These are phyloP conservation scores for Ciconia maguari DNA, from an alignment of 2,113 vertebrate species.

Conservation along the genomic window DNA sequence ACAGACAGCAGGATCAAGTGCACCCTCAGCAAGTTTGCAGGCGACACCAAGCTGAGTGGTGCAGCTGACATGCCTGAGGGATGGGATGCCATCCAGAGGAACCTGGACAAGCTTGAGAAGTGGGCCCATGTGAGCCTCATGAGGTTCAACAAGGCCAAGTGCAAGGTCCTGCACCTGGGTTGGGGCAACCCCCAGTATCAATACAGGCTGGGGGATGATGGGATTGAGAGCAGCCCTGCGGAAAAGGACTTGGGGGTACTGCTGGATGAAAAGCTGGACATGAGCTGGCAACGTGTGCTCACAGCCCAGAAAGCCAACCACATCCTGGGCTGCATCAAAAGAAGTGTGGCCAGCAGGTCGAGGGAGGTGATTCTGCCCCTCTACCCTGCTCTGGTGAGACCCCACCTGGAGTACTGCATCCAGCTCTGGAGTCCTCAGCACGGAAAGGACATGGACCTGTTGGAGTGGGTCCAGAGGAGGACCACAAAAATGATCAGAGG, in stretches of 20 bases:
- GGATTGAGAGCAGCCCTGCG: background rate
- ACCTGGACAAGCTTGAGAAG: background rate
- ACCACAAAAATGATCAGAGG: background rate
- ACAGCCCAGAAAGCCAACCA: background rate
- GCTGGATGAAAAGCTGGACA: background rate
- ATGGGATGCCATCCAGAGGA: background rate
- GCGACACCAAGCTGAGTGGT: background rate
- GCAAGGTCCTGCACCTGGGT: background rate
- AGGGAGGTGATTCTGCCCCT: background rate
- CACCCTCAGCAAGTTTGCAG: background rate
- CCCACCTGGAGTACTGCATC: background rate
- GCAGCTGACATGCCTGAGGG: rapidly evolving
- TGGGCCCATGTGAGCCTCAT: background rate
- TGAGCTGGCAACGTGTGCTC: rapidly evolving
- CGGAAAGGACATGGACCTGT: background rate
- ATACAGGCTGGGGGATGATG: background rate
- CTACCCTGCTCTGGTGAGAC: background rate
- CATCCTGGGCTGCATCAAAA: background rate
- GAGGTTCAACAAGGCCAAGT: background rate
- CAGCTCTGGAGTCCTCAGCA: background rate
- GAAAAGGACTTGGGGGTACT: background rate
- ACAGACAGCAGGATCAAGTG: background rate
- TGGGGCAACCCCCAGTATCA: background rate
- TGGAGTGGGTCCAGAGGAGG: background rate
- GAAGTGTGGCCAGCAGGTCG: background rate